A percentile compares a stretch with the other conserved stretches of the same genome.
These are phyloP conservation scores for Micropoecilia bifurca DNA, from an alignment of 2,797 vertebrate species.

Conservation along the genomic window DNA sequence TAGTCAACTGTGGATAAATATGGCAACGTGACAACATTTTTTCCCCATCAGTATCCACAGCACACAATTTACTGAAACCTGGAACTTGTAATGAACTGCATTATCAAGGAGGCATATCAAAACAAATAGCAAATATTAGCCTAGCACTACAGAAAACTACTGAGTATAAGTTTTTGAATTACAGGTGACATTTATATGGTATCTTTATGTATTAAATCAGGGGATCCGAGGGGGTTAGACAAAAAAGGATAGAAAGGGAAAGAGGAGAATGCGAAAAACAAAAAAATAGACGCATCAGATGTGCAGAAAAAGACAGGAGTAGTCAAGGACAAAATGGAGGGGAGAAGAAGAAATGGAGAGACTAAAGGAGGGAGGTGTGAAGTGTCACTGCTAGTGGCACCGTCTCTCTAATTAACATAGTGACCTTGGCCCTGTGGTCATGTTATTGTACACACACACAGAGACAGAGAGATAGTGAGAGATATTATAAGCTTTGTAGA, in stretches of 20 bases:
- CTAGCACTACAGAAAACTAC: neutral
- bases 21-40: neutral
- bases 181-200: neutral
- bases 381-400: conserved; percentile 72
- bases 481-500: conserved; percentile 9
- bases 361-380: conserved; percentile 68
- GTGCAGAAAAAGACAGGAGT: conserved; percentile 34
- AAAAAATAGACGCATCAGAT: conserved; percentile 18
- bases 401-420: conserved; percentile 76
- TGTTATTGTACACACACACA: conserved; percentile 40
- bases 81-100: neutral
- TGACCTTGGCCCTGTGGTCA: conserved; percentile 75
- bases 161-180: neutral
- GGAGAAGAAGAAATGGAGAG: conserved; percentile 44
- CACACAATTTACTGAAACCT: neutral
- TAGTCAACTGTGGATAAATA: neutral
- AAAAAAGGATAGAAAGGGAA: conserved; percentile 32
- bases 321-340: conserved; percentile 67
- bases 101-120: neutral
- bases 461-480: conserved; percentile 17
- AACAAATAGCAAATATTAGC: neutral
- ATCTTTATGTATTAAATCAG: neutral
- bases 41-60: neutral
- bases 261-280: conserved; percentile 21
- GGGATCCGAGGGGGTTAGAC: conserved; percentile 12